Evolutionary conservation across 2,888 invertebrate species (phyloP).

Genomic region (Chrysomela aeneicollis): DNA sequence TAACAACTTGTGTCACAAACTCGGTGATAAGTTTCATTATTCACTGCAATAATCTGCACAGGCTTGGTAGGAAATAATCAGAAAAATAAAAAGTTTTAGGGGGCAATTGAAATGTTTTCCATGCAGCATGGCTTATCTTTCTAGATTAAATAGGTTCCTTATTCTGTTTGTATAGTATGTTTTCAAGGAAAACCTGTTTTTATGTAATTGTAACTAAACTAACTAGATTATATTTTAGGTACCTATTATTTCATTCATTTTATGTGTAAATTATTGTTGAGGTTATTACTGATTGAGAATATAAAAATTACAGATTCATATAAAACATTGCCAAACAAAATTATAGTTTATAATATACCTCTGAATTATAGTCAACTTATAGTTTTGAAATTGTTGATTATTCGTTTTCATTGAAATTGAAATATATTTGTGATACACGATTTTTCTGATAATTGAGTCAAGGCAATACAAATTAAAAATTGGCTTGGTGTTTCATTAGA

Average conservation of each 20-base stretch:
- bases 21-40: background rate
- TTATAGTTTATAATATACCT: background rate
- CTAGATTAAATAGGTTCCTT: slow-evolving; percentile 34
- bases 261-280: slow-evolving; percentile 35
- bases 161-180: slow-evolving; percentile 28
- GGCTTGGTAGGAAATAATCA: slow-evolving; percentile 39
- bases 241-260: slow-evolving; percentile 19
- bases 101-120: slow-evolving; percentile 32
- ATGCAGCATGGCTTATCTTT: slow-evolving; percentile 33
- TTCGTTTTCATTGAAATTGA: slow-evolving; percentile 5
- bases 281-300: slow-evolving; percentile 14
- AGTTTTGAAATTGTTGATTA: slow-evolving; percentile 13
- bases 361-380: background rate
- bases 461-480: slow-evolving; percentile 24
- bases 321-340: slow-evolving; percentile 10
- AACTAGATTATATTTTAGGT: slow-evolving; percentile 34
- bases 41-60: slow-evolving; percentile 19
- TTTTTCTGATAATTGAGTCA: slow-evolving; percentile 27
- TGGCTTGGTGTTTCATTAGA: background rate
- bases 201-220: slow-evolving; percentile 36
- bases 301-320: background rate
- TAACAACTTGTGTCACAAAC: slow-evolving; percentile 6
- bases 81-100: slow-evolving; percentile 39
- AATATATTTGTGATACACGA: slow-evolving; percentile 30
- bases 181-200: slow-evolving; percentile 29